These are phyloP conservation scores for Zoroaster sp. DNA, from an alignment of 53 echinoderm and acorn worm species.

Conservation along the genomic window DNA sequence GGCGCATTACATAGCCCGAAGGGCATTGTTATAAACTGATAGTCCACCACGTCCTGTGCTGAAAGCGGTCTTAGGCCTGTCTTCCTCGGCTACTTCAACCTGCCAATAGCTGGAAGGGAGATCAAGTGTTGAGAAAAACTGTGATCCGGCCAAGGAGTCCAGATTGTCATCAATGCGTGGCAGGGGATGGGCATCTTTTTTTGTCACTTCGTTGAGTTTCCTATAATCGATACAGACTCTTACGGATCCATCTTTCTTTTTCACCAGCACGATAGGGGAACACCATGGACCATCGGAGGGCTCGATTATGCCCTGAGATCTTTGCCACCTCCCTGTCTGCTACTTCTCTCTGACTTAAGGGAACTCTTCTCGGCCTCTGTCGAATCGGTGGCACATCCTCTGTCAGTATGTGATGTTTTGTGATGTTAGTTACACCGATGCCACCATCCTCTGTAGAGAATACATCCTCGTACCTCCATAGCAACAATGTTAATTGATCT, in stretches of 20 bases:
- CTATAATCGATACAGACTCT: conserved; percentile 24
- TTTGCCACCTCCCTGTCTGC: neutral
- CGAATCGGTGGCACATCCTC: conserved; percentile 4
- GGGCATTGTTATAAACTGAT: conserved; percentile 31
- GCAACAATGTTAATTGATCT: too few species aligned
- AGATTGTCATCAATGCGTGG: conserved; percentile 40
- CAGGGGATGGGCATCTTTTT: conserved; percentile 5
- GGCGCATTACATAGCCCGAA: neutral
- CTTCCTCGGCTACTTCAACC: neutral
- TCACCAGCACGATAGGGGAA: conserved; percentile 6
- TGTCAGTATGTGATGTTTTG: conserved; percentile 32
- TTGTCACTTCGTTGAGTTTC: conserved; percentile 9
- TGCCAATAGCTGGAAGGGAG: conserved; percentile 40
- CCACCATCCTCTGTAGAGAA: neutral
- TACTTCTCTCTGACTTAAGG: neutral
- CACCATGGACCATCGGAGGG: conserved; percentile 16
- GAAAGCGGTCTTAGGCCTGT: conserved; percentile 58
- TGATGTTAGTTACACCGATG: neutral
- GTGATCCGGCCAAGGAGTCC: conserved; percentile 26
- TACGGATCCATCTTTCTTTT: conserved; percentile 30
- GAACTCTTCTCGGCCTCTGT: conserved; percentile 10
- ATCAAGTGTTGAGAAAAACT: conserved; percentile 32
- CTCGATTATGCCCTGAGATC: conserved; percentile 1
- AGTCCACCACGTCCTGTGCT: conserved; percentile 22
- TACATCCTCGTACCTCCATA: too few species aligned